Conservation (phyloP, 2,888 invertebrate species). For the Aradus depressus region DNA sequence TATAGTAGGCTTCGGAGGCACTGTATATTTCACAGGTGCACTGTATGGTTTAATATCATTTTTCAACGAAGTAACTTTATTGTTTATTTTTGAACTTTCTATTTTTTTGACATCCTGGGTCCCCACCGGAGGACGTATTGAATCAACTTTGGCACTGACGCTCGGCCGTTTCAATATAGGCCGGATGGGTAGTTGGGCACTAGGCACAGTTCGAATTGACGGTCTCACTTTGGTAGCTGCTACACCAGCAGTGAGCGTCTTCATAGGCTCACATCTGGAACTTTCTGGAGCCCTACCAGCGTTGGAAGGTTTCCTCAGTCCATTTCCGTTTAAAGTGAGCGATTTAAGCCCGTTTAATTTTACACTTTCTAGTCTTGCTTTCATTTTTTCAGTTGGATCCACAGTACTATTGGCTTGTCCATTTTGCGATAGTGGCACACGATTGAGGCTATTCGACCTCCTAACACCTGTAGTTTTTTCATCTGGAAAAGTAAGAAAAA, state of each 20-base stretch:
- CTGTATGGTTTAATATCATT: too few relatives aligned
- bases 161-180: constrained; percentile 2
- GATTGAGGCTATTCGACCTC: constrained; percentile 20
- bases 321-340: not conserved
- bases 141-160: constrained; percentile 4
- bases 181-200: not conserved
- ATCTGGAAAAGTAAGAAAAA: constrained; percentile 14
- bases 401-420: not conserved
- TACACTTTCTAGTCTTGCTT: constrained; percentile 10
- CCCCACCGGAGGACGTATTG: too few relatives aligned
- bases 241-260: not conserved
- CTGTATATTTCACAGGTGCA: too few relatives aligned
- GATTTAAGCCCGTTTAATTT: constrained; percentile 7
- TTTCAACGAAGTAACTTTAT: too few relatives aligned
- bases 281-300: not conserved
- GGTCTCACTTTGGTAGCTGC: not conserved
- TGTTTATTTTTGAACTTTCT: too few relatives aligned
- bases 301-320: not conserved
- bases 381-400: constrained; percentile 7
- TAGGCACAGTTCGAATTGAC: not conserved
- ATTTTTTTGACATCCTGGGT: too few relatives aligned
- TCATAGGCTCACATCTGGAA: constrained; percentile 2
- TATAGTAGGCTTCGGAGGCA: too few relatives aligned
- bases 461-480: constrained; percentile 6
- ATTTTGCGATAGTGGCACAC: constrained; percentile 14